phyloP scores from a whole-genome alignment of 2,113 vertebrate species.

The Procapra przewalskii region DNA sequence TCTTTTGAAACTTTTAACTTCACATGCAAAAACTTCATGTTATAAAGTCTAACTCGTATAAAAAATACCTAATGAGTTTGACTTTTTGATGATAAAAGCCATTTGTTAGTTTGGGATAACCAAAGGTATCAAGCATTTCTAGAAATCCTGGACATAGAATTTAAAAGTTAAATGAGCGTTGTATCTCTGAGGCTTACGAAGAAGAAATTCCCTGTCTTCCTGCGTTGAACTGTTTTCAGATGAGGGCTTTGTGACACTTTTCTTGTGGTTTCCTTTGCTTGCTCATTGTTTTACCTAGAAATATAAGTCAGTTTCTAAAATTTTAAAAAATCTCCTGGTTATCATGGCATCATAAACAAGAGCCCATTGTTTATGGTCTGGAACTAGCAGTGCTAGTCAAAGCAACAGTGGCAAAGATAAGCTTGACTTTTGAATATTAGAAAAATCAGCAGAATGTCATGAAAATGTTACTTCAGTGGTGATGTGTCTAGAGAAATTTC shows the following conservation, averaged over 20 bases:
- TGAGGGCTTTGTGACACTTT: not conserved
- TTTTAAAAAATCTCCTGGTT: not conserved
- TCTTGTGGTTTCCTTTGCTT: not conserved
- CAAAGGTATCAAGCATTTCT: not conserved
- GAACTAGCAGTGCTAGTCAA: not conserved
- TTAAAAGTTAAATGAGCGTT: conserved; percentile 5
- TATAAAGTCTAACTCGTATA: not conserved
- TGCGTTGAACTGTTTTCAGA: not conserved
- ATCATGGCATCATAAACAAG: not conserved
- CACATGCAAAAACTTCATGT: not conserved
- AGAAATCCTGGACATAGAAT: not conserved
- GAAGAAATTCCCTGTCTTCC: not conserved
- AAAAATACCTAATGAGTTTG: not conserved
- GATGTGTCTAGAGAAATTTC: not conserved
- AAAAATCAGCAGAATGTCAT: not conserved
- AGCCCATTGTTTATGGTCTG: not conserved
- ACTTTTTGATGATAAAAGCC: not conserved
- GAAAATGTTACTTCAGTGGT: not conserved
- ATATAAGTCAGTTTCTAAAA: not conserved
- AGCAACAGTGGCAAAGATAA: not conserved
- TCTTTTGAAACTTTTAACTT: not conserved
- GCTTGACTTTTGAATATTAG: not conserved
- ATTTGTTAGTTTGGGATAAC: conserved; percentile 21
- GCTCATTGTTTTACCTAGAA: not conserved
- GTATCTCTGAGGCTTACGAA: not conserved